Evolutionary conservation across 1,140 invertebrate genomes (phyloP).

Genomic region (Papilio machaon): DNA sequence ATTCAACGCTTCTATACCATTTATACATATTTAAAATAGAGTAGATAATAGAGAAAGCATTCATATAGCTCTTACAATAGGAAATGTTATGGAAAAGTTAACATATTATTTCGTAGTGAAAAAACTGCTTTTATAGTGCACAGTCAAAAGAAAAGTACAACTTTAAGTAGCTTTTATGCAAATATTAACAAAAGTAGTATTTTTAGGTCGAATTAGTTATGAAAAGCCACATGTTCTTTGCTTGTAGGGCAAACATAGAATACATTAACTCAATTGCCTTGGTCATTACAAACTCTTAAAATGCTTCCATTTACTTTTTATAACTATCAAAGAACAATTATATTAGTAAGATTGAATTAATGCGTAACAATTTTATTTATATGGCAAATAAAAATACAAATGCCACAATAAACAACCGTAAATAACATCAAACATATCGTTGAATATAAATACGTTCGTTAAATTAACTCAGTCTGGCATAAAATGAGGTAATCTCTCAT

Average conservation of each 20-base stretch:
- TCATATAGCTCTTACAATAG: constrained; percentile 7
- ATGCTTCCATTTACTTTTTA: not conserved
- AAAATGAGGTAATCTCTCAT: constrained; percentile 36
- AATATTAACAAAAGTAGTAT: not conserved
- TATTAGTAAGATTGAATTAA: not conserved
- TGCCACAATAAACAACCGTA: not conserved
- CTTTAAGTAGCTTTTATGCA: not conserved
- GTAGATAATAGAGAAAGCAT: constrained; percentile 4
- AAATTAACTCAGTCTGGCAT: constrained; percentile 29
- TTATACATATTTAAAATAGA: constrained; percentile 12
- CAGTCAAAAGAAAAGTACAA: not conserved
- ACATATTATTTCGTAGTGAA: not conserved
- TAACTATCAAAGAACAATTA: not conserved
- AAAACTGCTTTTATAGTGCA: not conserved
- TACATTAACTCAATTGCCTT: not conserved
- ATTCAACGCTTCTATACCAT: constrained; percentile 12
- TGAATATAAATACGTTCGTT: constrained; percentile 28
- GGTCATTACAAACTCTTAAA: not conserved
- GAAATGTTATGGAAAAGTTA: constrained; percentile 19
- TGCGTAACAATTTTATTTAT: not conserved
- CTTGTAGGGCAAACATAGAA: not conserved
- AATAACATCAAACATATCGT: constrained; percentile 18
- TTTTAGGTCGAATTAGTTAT: not conserved
- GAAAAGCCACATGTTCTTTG: not conserved
- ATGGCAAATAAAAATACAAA: not conserved